These are phyloP conservation scores for Pyralis farinalis DNA, from an alignment of 2,888 invertebrate species.

Conservation along the genomic window DNA sequence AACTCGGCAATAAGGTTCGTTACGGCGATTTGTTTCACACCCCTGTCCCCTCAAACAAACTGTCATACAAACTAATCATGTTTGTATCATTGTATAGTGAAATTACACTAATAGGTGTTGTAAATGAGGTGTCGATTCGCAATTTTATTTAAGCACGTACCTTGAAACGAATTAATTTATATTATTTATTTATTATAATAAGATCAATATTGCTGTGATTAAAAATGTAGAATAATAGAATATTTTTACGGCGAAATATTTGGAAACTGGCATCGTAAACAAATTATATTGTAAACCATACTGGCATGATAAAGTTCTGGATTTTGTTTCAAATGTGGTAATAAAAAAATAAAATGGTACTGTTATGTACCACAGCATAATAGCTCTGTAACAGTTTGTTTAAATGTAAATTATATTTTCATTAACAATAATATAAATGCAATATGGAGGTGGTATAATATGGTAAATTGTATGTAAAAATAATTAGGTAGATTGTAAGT, in stretches of 20 bases:
- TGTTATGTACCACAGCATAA: constrained; percentile 43
- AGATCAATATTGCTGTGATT: constrained; percentile 67
- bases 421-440: constrained; percentile 52
- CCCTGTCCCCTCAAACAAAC: constrained; percentile 52
- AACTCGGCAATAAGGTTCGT: constrained; percentile 70
- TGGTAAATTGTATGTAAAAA: constrained; percentile 52
- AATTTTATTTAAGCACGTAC: constrained; percentile 40
- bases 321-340: constrained; percentile 7
- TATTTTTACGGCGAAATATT: constrained; percentile 41
- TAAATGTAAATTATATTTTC: constrained; percentile 53
- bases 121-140: constrained; percentile 40
- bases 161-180: constrained; percentile 62
- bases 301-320: background rate
- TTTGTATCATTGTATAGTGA: constrained; percentile 67
- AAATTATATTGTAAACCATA: constrained; percentile 21
- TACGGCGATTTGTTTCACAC: constrained; percentile 67
- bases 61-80: constrained; percentile 61
- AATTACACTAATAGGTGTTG: constrained; percentile 56
- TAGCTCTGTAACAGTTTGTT: constrained; percentile 24
- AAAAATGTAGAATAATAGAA: constrained; percentile 51
- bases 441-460: constrained; percentile 64
- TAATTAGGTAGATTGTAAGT: constrained; percentile 54
- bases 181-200: constrained; percentile 56
- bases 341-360: constrained; percentile 31
- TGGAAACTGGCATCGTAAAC: background rate